These are phyloP conservation scores for Numenius arquata DNA, from an alignment of 2,113 vertebrate genomes.

Conservation along the genomic window DNA sequence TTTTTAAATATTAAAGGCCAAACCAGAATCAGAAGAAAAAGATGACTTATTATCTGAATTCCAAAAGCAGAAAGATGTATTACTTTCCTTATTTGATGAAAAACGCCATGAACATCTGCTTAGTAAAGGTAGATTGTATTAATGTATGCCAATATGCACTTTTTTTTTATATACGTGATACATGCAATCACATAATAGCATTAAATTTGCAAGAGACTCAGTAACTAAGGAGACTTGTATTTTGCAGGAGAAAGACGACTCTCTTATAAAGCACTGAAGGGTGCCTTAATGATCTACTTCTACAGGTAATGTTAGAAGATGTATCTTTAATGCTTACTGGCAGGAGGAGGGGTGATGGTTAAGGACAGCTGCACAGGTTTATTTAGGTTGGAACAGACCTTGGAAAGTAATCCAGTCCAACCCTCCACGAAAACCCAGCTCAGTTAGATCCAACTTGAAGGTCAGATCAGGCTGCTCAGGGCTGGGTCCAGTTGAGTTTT, in stretches of 20 bases:
- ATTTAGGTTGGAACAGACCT: background rate
- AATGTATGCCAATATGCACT: background rate
- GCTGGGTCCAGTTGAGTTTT: background rate
- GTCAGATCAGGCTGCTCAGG: background rate
- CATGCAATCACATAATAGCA: background rate
- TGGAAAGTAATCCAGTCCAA: background rate
- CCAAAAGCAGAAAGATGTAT: constrained; percentile 83
- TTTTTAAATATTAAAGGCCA: constrained; percentile 65
- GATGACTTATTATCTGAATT: constrained; percentile 84
- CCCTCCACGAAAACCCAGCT: background rate
- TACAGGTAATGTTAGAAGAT: constrained; percentile 82
- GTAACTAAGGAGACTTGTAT: background rate
- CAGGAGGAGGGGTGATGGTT: background rate
- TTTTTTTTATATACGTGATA: background rate
- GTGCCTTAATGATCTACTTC: constrained; percentile 97
- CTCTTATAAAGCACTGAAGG: constrained; percentile 88
- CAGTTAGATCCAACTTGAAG: background rate
- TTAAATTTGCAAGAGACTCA: background rate
- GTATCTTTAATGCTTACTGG: background rate
- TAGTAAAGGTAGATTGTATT: constrained; percentile 81
- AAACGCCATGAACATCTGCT: constrained; percentile 90
- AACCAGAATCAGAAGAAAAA: constrained; percentile 85
- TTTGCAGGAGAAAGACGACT: constrained; percentile 83
- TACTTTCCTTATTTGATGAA: constrained; percentile 90
- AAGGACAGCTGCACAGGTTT: background rate